Base-by-base conservation (phyloP, 2,888 invertebrate species). In the Sycophila texana region DNA sequence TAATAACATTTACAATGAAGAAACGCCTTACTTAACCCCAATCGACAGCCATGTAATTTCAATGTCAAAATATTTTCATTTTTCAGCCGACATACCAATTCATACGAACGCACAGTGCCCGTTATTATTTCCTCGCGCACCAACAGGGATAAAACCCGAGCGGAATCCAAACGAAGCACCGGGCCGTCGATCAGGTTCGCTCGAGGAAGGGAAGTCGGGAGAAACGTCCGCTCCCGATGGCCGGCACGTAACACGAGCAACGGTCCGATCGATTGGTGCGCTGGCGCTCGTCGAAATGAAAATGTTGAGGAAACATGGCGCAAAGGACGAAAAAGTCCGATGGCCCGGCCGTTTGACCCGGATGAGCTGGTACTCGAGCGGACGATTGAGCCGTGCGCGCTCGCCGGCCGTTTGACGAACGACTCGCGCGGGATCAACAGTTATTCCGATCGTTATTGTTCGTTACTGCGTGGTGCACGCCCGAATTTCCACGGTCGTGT, bases 381-480 rank as follows among this genome's bases (percentile, higher is more conserved):
- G 74, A n/a, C 73, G 57, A 72, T 66, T 49, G 65, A 74, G 71
- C 49, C 53, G 58, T 13, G 61, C n/a, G 12, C n/a, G n/a, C n/a
- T n/a, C 7, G 16, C 13, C 51, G 63, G 51, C 39, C 68, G 55
- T 74, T 79, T 74, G 79, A 75, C 67, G 30, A 75, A 72, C 61
- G 72, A 51, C 61, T 16, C 0, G 26, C 30, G 16, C 58, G 16
- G 74, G 67, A 74, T 80, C 77, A 77, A 77, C 74, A 77, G 80
- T 77, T 81, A 77, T 74, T 74, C 71, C 39, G 39, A 39, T 68
- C 72, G 65, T 75, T 75, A 74, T 71, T 75, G 65, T 63, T 73
- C 65, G 73, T 68, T 76, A 68, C 67, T 73, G 72, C 51, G 7
- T 53, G n/a, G 39, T 13, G n/a, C n/a, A 20, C 47, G 63, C 47